phyloP scores from a whole-genome alignment of 1,140 invertebrate species.

The Diachasma alloeum region DNA sequence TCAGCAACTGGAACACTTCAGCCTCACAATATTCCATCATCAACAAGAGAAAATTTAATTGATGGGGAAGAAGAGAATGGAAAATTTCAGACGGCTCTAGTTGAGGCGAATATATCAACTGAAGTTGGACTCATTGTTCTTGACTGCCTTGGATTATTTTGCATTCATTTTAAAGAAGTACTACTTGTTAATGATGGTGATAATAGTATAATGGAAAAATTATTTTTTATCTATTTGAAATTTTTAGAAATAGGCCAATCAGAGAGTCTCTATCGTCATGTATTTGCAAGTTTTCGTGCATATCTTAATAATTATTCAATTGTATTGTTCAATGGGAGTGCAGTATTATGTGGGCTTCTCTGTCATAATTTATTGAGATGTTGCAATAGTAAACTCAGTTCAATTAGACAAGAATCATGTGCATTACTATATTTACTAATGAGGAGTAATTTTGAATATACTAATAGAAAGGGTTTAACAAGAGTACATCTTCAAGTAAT shows the following conservation, averaged over 20 bases:
- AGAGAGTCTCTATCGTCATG: slow-evolving; percentile 86
- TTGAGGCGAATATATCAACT: slow-evolving; percentile 88
- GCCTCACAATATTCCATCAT: slow-evolving; percentile 53
- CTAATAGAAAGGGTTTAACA: slow-evolving; percentile 81
- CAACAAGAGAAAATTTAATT: slow-evolving; percentile 66
- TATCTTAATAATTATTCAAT: slow-evolving; percentile 92
- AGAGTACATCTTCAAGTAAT: slow-evolving; percentile 88
- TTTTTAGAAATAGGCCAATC: slow-evolving; percentile 90
- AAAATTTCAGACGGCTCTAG: slow-evolving; percentile 71
- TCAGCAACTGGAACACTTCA: slow-evolving; percentile 67
- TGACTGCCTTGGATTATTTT: slow-evolving; percentile 86
- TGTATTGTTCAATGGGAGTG: slow-evolving; percentile 84
- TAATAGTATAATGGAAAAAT: slow-evolving; percentile 79
- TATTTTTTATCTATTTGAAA: slow-evolving; percentile 84
- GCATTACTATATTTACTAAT: slow-evolving; percentile 90
- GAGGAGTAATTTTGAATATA: slow-evolving; percentile 93
- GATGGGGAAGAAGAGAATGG: slow-evolving; percentile 67
- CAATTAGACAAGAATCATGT: slow-evolving; percentile 86
- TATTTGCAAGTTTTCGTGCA: slow-evolving; percentile 88
- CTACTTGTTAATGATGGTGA: slow-evolving; percentile 75
- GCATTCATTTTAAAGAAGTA: slow-evolving; percentile 79
- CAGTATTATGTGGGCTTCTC: slow-evolving; percentile 82
- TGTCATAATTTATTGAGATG: slow-evolving; percentile 83
- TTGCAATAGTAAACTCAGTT: slow-evolving; percentile 82
- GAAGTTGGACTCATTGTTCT: slow-evolving; percentile 89